A percentile compares a stretch with the other conserved stretches of the same genome.
Conservation (phyloP, 2,888 invertebrate species). For the Agriopis aurantiaria region DNA sequence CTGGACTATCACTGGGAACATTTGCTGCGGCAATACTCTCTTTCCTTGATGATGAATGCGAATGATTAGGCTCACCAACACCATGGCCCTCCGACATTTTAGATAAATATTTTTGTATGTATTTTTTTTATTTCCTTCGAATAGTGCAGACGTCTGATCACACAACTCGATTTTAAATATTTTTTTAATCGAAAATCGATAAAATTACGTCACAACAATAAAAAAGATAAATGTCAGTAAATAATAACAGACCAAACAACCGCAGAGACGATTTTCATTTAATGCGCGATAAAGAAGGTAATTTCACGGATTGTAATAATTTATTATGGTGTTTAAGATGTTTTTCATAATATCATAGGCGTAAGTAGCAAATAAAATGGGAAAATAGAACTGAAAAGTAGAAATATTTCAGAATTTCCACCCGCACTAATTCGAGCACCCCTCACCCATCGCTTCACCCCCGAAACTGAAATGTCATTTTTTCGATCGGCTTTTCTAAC, state of each 20-base stretch:
- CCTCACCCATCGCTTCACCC: slow-evolving; percentile 66
- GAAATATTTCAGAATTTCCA: slow-evolving; percentile 62
- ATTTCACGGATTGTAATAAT: slow-evolving; percentile 26
- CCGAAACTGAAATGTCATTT: slow-evolving; percentile 75
- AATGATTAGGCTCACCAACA: slow-evolving; percentile 64
- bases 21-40: slow-evolving; percentile 78
- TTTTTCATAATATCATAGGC: slow-evolving; percentile 48
- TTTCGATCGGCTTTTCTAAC: slow-evolving; percentile 68
- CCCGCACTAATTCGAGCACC: slow-evolving; percentile 63
- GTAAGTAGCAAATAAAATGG: slow-evolving; percentile 57
- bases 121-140: slow-evolving; percentile 21
- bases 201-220: slow-evolving; percentile 44
- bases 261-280: slow-evolving; percentile 37
- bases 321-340: slow-evolving; percentile 30
- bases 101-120: slow-evolving; percentile 29
- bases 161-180: slow-evolving; percentile 35
- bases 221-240: slow-evolving; percentile 44
- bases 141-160: slow-evolving; percentile 17
- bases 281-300: slow-evolving; percentile 28
- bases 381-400: slow-evolving; percentile 65
- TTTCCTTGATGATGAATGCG: slow-evolving; percentile 65
- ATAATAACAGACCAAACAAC: slow-evolving; percentile 44
- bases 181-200: slow-evolving; percentile 38
- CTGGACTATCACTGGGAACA: slow-evolving; percentile 90
- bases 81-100: slow-evolving; percentile 77